Evolutionary conservation across 2,113 vertebrate species (phyloP), one percentile per base, ranked within the genome.

Genomic region (Nothobranchius furzeri): DNA sequence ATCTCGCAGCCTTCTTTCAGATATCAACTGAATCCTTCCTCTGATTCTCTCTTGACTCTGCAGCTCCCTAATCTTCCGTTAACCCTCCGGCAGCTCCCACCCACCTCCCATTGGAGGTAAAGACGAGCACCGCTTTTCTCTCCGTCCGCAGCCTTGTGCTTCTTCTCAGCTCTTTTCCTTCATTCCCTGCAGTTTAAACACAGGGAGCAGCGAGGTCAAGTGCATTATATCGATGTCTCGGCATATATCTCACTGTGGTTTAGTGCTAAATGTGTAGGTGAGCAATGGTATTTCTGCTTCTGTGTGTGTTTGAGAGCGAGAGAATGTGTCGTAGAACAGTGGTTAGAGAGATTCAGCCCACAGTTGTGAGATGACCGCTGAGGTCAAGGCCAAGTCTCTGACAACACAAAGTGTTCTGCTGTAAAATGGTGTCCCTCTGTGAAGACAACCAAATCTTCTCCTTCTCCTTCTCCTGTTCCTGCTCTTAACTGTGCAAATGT

Each of bases 341-440:
- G 52, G 74, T 87, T 82, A 81, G 85, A 86, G 64, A 86, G 82
- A 89, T 90, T 79, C 72, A 73, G 78, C 84, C 78, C 79, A 64
- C 78, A 82, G 87, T 84, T 45, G 84, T 30, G 35, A 68, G 71
- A 85, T 82, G 72, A 78, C 81, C 81, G 68, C 63, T 75, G 71
- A 83, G 90, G 90, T 92, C 90, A 89, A 82, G 81, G 85, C 78
- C 48, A 53, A 79, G 57, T 84, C 82, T 74, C 70, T 75, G 83
- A 86, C 74, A 82, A 84, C 84, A 90, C 79, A 89, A 90, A 90
- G 85, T 81, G 78, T 81, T 87, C 76, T 73, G 58, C 77, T 78
- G 50, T 53, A 81, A 30, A 87, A 88, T 87, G 75, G 71, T 48
- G 71, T 53, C 60, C 45, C 74, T 53, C 80, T 82, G 76, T 15